Conservation (phyloP, 2,797 vertebrate species). For the Pogoniulus pusillus region DNA sequence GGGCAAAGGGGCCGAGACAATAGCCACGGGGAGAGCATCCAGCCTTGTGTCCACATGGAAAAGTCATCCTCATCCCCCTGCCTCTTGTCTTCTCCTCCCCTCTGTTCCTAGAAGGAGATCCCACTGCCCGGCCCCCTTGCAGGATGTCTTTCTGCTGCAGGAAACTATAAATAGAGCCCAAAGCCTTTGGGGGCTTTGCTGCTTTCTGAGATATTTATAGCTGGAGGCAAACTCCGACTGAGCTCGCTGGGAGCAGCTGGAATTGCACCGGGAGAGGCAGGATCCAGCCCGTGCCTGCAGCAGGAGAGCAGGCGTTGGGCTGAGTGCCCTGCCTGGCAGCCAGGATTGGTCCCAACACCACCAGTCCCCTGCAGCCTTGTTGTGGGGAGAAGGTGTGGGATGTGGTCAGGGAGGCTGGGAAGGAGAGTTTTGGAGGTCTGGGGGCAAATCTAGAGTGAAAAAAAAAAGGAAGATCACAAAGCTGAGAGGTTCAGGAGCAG, state of each 20-base stretch:
- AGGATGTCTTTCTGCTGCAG: conserved; percentile 36
- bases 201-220: conserved; percentile 47
- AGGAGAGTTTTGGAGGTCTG: not conserved
- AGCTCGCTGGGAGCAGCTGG: not conserved
- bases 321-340: rapidly evolving
- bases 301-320: not conserved
- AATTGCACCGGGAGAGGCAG: not conserved
- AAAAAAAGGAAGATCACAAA: not conserved
- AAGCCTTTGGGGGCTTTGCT: conserved; percentile 31
- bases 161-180: conserved; percentile 17
- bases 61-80: not conserved
- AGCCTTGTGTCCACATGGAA: not conserved
- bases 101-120: conserved; percentile 2
- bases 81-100: not conserved
- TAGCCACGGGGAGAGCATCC: not conserved
- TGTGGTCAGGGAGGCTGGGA: rapidly evolving
- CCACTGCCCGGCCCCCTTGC: not conserved
- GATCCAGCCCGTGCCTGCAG: rapidly evolving
- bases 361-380: rapidly evolving
- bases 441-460: not conserved
- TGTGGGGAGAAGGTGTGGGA: rapidly evolving
- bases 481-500: not conserved
- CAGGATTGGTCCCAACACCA: rapidly evolving
- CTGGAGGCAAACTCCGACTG: not conserved
- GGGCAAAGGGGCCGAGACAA: not conserved